Evolutionary conservation across 1,140 invertebrate genomes (phyloP).

Genomic region (Ceratina calcarata): DNA sequence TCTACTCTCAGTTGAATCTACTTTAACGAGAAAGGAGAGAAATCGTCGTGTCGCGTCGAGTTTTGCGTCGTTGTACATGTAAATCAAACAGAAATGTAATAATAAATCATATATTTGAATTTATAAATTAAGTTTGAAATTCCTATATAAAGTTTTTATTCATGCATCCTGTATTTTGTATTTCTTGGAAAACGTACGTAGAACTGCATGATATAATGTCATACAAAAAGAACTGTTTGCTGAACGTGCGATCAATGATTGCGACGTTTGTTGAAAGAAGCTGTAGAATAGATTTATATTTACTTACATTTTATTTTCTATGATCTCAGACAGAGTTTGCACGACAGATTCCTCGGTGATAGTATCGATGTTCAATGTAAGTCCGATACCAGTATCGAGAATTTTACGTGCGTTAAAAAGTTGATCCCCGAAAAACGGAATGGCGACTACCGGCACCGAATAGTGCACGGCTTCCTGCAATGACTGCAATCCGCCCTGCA

Average conservation of each 20-base stretch:
- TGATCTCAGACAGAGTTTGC: slow-evolving; percentile 65
- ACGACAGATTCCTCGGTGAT: slow-evolving; percentile 68
- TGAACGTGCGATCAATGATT: too few relatives aligned
- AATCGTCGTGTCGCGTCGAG: slow-evolving; percentile 15
- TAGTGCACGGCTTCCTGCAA: slow-evolving; percentile 81
- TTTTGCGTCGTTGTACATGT: slow-evolving; percentile 22
- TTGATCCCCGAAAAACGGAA: slow-evolving; percentile 81
- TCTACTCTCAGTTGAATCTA: slow-evolving; percentile 19
- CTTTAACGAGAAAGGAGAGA: slow-evolving; percentile 36
- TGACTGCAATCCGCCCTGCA: slow-evolving; percentile 83
- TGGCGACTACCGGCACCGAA: slow-evolving; percentile 80
- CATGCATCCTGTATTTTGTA: not conserved
- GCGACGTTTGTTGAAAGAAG: too few relatives aligned
- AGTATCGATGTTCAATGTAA: slow-evolving; percentile 67
- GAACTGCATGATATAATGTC: not conserved
- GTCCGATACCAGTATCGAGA: slow-evolving; percentile 72
- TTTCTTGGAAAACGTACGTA: not conserved
- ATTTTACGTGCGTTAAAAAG: slow-evolving; percentile 75
- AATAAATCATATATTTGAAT: too few relatives aligned
- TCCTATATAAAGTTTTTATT: too few relatives aligned
- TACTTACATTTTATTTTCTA: slow-evolving; percentile 72
- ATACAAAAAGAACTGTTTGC: not conserved
- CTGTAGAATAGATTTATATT: not conserved
- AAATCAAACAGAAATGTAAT: slow-evolving; percentile 50
- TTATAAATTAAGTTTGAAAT: too few relatives aligned